Evolutionary conservation across 2,797 vertebrate genomes (phyloP).

Genomic region (Babyrousa celebensis): DNA sequence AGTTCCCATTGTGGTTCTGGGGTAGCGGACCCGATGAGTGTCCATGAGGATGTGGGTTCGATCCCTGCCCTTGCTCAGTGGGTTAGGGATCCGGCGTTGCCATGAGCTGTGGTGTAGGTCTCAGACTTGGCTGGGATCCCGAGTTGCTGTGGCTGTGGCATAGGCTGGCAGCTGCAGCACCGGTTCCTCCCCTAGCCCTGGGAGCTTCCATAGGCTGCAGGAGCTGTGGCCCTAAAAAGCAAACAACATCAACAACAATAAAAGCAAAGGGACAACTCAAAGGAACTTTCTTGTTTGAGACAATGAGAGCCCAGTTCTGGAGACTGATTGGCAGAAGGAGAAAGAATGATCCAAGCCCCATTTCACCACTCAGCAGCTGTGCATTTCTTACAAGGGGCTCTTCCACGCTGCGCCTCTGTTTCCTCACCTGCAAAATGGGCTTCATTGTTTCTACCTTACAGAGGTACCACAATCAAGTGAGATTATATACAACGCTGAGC

Average conservation of each 20-base stretch:
- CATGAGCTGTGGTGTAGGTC: too few relatives aligned
- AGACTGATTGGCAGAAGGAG: background rate
- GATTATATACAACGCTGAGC: accelerated
- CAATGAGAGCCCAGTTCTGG: background rate
- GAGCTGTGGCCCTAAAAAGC: too few relatives aligned
- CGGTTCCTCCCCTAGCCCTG: too few relatives aligned
- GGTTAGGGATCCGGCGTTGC: too few relatives aligned
- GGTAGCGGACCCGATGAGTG: too few relatives aligned
- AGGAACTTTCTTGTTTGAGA: background rate
- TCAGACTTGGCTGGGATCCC: too few relatives aligned
- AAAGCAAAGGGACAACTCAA: background rate
- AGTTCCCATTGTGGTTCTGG: too few relatives aligned
- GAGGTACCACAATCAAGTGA: accelerated
- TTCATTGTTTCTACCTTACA: background rate
- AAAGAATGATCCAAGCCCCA: background rate
- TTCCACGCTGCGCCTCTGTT: background rate
- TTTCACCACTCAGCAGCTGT: background rate
- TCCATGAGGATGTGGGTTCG: too few relatives aligned
- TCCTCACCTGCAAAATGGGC: background rate
- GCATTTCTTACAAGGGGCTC: background rate
- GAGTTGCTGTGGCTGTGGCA: too few relatives aligned
- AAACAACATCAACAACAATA: background rate
- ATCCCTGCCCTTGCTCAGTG: too few relatives aligned
- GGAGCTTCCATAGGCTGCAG: too few relatives aligned
- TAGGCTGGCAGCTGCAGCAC: too few relatives aligned